phyloP scores from a whole-genome alignment of 1,140 invertebrate genomes.

The Campodea augens region DNA sequence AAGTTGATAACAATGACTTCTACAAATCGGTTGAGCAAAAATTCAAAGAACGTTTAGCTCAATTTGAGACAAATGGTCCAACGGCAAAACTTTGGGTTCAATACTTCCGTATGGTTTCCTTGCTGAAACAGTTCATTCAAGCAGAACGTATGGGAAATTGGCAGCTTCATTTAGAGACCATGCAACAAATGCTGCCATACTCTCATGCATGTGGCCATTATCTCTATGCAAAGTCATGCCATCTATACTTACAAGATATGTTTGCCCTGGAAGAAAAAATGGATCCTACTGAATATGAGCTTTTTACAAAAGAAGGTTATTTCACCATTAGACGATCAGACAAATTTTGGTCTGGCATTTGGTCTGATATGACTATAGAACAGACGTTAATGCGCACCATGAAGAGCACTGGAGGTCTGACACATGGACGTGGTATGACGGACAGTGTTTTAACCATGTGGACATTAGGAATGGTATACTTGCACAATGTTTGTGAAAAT shows the following conservation, averaged over 20 bases:
- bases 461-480: conserved; percentile 5
- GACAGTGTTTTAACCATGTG: conserved; percentile 11
- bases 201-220: background rate
- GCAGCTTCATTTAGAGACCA: background rate
- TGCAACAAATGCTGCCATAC: background rate
- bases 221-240: background rate
- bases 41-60: too few species aligned
- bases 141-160: background rate
- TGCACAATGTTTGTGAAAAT: conserved; percentile 3
- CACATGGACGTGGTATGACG: conserved; percentile 16
- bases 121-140: background rate
- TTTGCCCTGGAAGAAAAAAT: background rate
- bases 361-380: conserved; percentile 19
- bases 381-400: conserved; percentile 16
- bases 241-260: background rate
- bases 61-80: too few species aligned
- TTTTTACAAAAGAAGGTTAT: conserved; percentile 8
- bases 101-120: background rate
- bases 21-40: too few species aligned
- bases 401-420: conserved; percentile 17
- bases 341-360: conserved; percentile 19
- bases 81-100: too few species aligned
- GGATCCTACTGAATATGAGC: conserved; percentile 7
- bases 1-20: too few species aligned
- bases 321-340: conserved; percentile 14